phyloP scores from a whole-genome alignment of 2,888 invertebrate genomes.

The Rhingia campestris region DNA sequence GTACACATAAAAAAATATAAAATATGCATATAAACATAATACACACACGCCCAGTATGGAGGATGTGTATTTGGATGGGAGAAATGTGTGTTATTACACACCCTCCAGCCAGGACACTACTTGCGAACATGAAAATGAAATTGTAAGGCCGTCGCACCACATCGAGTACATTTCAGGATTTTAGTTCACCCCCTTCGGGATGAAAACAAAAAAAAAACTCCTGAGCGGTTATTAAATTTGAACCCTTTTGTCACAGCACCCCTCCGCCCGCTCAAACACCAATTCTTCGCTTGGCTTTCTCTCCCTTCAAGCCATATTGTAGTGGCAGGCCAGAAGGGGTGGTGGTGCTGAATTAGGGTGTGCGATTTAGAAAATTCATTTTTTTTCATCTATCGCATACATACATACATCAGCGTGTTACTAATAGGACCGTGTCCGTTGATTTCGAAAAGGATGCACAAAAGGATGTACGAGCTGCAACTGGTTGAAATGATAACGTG shows the following conservation, averaged over 20 bases:
- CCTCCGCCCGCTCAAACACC: slow-evolving; percentile 17
- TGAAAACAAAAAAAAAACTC: slow-evolving; percentile 32
- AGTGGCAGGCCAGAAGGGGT: slow-evolving; percentile 60
- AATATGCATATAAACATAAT: slow-evolving; percentile 57
- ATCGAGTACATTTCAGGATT: slow-evolving; percentile 19
- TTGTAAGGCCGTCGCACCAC: slow-evolving; percentile 36
- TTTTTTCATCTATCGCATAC: slow-evolving; percentile 31
- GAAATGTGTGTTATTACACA: slow-evolving; percentile 60
- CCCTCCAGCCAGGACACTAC: slow-evolving; percentile 31
- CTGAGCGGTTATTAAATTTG: slow-evolving; percentile 74
- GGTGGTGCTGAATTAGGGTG: slow-evolving; percentile 59
- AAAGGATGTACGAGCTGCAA: slow-evolving; percentile 51
- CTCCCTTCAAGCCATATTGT: slow-evolving; percentile 61
- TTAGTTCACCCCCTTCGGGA: slow-evolving; percentile 6
- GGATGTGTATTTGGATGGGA: slow-evolving; percentile 21
- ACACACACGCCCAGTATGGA: slow-evolving; percentile 9
- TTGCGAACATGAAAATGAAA: slow-evolving; percentile 63
- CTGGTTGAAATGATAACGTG: slow-evolving; percentile 69
- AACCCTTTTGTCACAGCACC: slow-evolving; percentile 74
- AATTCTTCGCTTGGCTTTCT: neutral
- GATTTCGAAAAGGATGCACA: slow-evolving; percentile 8
- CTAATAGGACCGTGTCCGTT: slow-evolving; percentile 50
- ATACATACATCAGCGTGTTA: slow-evolving; percentile 36
- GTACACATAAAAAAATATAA: slow-evolving; percentile 68
- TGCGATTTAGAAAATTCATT: slow-evolving; percentile 72